Conservation (phyloP, 2,888 invertebrate species). For the Phasia obesa region DNA sequence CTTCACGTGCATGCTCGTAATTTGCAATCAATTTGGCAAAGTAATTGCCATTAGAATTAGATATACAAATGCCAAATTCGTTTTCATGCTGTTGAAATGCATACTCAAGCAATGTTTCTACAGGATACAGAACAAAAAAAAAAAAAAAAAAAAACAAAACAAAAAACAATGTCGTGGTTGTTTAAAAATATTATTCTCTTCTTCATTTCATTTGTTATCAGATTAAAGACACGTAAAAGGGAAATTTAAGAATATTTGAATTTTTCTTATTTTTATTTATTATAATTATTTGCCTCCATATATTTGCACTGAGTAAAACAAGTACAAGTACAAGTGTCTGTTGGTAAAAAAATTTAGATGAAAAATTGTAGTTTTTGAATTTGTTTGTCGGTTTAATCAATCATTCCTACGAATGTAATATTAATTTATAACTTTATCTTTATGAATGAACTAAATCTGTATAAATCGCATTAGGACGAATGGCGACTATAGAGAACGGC, state of each 20-base stretch:
- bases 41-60: conserved; percentile 69
- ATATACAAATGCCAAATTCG: conserved; percentile 23
- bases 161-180: conserved; percentile 30
- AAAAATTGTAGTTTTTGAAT: conserved; percentile 39
- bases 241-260: conserved; percentile 46
- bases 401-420: conserved; percentile 49
- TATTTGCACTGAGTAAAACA: neutral
- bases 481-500: conserved; percentile 34
- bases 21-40: conserved; percentile 72
- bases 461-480: conserved; percentile 65
- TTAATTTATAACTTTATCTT: conserved; percentile 57
- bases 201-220: conserved; percentile 63
- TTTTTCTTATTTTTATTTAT: neutral
- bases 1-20: conserved; percentile 69
- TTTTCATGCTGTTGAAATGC: too few species aligned
- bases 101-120: neutral
- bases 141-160: too few species aligned
- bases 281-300: neutral
- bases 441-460: conserved; percentile 66
- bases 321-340: conserved; percentile 2
- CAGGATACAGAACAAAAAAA: conserved; percentile 11
- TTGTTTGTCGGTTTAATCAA: conserved; percentile 67
- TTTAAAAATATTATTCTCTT: conserved; percentile 18
- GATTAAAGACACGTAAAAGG: conserved; percentile 67
- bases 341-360: conserved; percentile 29